phyloP scores from a whole-genome alignment of 2,113 vertebrate genomes.

The Atlantisia rogersi region DNA sequence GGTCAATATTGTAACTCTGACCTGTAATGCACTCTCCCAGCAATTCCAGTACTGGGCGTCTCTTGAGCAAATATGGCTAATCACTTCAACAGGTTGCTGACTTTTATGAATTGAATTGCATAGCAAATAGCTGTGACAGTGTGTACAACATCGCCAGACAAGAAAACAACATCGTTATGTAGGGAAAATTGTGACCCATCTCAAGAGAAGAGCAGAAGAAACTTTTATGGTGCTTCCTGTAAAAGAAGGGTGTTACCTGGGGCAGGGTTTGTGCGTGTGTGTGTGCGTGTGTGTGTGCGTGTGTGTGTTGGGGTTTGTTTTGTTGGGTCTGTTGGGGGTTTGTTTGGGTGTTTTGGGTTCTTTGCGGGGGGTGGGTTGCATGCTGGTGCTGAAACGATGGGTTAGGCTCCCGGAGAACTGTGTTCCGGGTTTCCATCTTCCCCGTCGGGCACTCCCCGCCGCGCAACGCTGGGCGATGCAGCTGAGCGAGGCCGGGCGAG shows the following conservation, averaged over 20 bases:
- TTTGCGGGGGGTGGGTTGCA: too few species aligned
- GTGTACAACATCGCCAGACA: constrained; percentile 27
- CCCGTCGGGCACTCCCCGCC: not conserved
- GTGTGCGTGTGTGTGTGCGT: too few species aligned
- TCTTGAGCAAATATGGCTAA: constrained; percentile 72
- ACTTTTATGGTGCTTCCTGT: fast-evolving
- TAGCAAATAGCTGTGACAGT: constrained; percentile 9
- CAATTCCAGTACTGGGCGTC: constrained; percentile 73
- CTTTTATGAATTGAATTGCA: constrained; percentile 50
- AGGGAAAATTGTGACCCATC: not conserved
- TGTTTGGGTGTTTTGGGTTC: too few species aligned
- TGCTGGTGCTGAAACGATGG: not conserved
- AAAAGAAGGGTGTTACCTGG: not conserved
- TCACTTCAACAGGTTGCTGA: constrained; percentile 63
- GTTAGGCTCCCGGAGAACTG: not conserved
- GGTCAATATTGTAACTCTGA: constrained; percentile 56
- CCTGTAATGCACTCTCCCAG: constrained; percentile 58
- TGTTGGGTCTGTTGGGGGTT: not conserved
- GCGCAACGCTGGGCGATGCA: not conserved
- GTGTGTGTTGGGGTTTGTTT: too few species aligned
- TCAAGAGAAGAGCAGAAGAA: not conserved
- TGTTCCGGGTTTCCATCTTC: not conserved
- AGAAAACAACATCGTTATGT: constrained; percentile 23
- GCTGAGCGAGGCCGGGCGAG: not conserved
- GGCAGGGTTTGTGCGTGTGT: too few species aligned